Percentiles rank a stretch among this genome's conserved stretches.
Conservation (phyloP, 1,140 invertebrate species). For the Chironomus tepperi region DNA sequence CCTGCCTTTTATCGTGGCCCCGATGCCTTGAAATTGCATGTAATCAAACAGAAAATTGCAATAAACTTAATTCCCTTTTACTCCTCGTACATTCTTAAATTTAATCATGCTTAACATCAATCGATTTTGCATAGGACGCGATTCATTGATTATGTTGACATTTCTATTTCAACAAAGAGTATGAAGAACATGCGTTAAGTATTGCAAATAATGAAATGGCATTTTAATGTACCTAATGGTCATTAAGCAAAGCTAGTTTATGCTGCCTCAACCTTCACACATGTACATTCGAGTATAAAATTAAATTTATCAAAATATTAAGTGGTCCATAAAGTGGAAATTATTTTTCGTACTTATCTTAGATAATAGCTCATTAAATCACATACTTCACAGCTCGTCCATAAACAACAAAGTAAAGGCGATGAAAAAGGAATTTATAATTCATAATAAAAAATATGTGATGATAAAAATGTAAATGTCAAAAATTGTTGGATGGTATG, state of each 20-base stretch:
- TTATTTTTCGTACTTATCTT: not conserved
- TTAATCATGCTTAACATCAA: conserved; percentile 1
- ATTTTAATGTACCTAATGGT: not conserved
- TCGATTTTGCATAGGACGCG: conserved; percentile 6
- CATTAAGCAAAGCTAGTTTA: conserved; percentile 5
- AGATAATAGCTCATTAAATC: not conserved
- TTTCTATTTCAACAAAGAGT: not conserved
- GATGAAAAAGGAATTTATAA: not conserved
- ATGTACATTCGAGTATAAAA: not conserved
- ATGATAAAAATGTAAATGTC: conserved; percentile 14
- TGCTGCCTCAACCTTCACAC: not conserved
- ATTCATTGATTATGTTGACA: conserved; percentile 8
- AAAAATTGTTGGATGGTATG: not conserved
- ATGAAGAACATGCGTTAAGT: not conserved
- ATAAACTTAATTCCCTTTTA: not conserved
- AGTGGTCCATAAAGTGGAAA: conserved; percentile 12
- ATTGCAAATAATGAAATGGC: not conserved
- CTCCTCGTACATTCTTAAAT: not conserved
- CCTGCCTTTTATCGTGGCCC: not conserved
- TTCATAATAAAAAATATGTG: not conserved
- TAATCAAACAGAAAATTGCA: conserved; percentile 2
- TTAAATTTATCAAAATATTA: conserved; percentile 1
- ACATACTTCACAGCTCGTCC: not conserved
- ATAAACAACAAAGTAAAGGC: not conserved
- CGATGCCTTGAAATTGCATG: conserved; percentile 5